Percentiles rank a stretch among this genome's conserved stretches.
phyloP scores from a whole-genome alignment of 2,797 vertebrate species.

The Neosilurus mollespiculum region DNA sequence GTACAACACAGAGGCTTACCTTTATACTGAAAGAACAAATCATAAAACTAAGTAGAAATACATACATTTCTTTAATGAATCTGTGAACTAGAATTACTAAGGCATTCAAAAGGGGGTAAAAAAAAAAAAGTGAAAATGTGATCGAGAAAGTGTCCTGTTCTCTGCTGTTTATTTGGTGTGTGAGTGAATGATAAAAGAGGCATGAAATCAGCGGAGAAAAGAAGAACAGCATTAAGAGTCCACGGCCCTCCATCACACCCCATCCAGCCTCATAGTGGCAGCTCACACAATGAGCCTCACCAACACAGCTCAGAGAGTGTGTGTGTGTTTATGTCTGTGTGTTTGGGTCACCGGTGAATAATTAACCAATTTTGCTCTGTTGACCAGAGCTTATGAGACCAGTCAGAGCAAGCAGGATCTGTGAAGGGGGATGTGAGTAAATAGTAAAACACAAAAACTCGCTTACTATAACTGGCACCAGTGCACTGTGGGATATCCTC shows the following conservation, averaged over 20 bases:
- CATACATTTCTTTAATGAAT: neutral
- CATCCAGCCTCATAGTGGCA: constrained; percentile 73
- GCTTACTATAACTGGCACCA: constrained; percentile 43
- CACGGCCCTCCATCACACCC: constrained; percentile 80
- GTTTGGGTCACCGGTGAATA: constrained; percentile 94
- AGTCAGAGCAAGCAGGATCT: constrained; percentile 70
- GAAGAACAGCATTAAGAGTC: constrained; percentile 95
- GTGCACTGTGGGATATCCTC: constrained; percentile 42
- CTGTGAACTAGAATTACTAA: neutral
- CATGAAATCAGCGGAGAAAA: constrained; percentile 99
- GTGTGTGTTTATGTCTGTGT: constrained; percentile 71
- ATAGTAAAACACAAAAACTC: constrained; percentile 69
- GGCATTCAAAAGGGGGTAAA: neutral
- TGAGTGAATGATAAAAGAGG: constrained; percentile 99
- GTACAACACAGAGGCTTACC: neutral
- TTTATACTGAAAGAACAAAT: constrained; percentile 1
- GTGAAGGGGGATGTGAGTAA: constrained; percentile 58
- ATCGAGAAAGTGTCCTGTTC: constrained; percentile 72
- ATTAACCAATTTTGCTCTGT: constrained; percentile 99
- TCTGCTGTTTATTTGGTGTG: constrained; percentile 98
- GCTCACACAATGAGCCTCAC: constrained; percentile 76
- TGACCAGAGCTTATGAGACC: constrained; percentile 89
- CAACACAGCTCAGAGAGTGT: constrained; percentile 85
- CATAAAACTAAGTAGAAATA: constrained; percentile 11
- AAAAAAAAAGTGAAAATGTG: neutral